Conservation (phyloP, 2,888 invertebrate species). For the Escarpia spicata region DNA sequence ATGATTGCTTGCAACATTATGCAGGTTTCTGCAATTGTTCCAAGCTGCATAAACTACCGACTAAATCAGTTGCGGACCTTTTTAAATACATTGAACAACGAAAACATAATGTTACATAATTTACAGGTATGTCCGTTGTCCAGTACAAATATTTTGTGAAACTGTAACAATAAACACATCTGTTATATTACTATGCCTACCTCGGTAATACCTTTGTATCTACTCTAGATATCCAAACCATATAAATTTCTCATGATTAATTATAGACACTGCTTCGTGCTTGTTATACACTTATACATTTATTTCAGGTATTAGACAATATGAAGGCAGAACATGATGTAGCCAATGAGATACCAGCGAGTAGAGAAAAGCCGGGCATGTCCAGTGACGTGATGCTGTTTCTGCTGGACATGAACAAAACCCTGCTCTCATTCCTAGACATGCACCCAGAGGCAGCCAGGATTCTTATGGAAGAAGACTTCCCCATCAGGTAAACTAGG, state of each 20-base stretch:
- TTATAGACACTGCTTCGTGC: neutral
- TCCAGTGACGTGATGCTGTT: slow-evolving; percentile 72
- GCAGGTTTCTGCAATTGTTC: too few relatives aligned
- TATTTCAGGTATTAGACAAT: slow-evolving; percentile 64
- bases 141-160: too few relatives aligned
- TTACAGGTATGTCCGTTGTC: too few relatives aligned
- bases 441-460: slow-evolving; percentile 72
- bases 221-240: neutral
- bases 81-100: too few relatives aligned
- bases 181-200: too few relatives aligned
- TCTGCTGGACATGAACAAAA: slow-evolving; percentile 77
- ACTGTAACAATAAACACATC: too few relatives aligned
- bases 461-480: slow-evolving; percentile 71
- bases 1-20: too few relatives aligned
- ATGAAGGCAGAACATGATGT: slow-evolving; percentile 39
- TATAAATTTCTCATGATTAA: neutral
- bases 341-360: neutral
- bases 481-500: slow-evolving; percentile 50
- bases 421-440: slow-evolving; percentile 76
- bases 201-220: too few relatives aligned
- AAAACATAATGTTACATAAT: too few relatives aligned
- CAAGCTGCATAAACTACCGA: too few relatives aligned
- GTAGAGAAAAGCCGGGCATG: neutral
- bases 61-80: too few relatives aligned
- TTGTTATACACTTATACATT: neutral